Evolutionary conservation across 2,113 vertebrate species (phyloP).

Genomic region (Ceyx cyanopectus): DNA sequence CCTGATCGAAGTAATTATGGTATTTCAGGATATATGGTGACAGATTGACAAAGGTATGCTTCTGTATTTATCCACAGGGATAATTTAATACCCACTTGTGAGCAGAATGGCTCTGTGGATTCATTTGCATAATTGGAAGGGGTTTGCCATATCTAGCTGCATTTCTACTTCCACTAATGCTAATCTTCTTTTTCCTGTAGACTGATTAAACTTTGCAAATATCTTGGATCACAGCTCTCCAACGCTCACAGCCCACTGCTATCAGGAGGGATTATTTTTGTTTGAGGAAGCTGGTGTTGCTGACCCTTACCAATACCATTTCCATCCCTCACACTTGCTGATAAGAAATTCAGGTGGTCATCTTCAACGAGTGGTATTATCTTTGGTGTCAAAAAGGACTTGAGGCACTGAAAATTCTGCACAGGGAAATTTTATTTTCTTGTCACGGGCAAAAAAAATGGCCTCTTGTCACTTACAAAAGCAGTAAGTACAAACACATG

Average conservation of each 20-base stretch:
- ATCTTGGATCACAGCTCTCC: background rate
- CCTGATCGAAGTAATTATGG: background rate
- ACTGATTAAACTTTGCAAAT: constrained; percentile 4
- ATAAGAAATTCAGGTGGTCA: background rate
- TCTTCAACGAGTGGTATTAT: background rate
- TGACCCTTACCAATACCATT: background rate
- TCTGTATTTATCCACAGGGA: constrained; percentile 36
- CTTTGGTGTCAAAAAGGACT: background rate
- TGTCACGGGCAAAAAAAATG: background rate
- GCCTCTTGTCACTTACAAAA: constrained; percentile 8
- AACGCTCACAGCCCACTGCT: background rate
- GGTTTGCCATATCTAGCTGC: background rate
- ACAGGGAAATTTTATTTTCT: background rate
- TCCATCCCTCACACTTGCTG: background rate
- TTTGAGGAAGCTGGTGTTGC: background rate
- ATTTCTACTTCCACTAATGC: background rate
- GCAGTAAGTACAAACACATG: background rate
- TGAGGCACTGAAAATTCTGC: background rate
- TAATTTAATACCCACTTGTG: constrained; percentile 35
- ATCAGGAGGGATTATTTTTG: background rate
- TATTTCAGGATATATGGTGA: constrained; percentile 27
- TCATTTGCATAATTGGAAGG: constrained; percentile 50
- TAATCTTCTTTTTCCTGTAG: background rate
- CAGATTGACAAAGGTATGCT: constrained; percentile 38
- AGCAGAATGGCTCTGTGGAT: constrained; percentile 4